A percentile compares a stretch with the other conserved stretches of the same genome.
phyloP scores from a whole-genome alignment of 2,888 invertebrate genomes.

The Ypsolopha scabrella region DNA sequence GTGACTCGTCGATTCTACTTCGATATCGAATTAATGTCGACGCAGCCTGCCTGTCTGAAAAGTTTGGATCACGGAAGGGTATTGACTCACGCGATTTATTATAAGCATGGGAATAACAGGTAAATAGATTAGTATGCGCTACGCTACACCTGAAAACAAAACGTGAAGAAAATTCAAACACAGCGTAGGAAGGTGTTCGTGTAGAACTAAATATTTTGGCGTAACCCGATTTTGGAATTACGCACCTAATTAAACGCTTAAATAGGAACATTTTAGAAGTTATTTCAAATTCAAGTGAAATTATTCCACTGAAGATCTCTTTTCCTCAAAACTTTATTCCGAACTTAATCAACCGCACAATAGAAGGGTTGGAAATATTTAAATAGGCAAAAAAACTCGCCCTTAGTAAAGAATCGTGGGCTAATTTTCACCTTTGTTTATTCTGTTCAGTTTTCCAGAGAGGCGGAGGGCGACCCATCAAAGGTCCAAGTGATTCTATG shows the following conservation, averaged over 20 bases:
- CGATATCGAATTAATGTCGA: constrained; percentile 56
- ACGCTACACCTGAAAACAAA: no score
- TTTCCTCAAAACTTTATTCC: background rate
- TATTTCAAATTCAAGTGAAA: no score
- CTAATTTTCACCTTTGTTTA: constrained; percentile 33
- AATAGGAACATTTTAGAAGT: no score
- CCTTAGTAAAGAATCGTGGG: constrained; percentile 14
- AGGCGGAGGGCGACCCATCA: constrained; percentile 27
- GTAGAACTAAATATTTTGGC: no score
- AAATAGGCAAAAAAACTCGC: constrained; percentile 20
- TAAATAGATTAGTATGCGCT: background rate
- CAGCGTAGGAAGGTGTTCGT: no score
- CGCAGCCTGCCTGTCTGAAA: constrained; percentile 47
- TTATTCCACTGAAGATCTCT: no score
- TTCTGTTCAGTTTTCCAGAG: constrained; percentile 28
- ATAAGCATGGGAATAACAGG: background rate
- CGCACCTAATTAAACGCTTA: no score
- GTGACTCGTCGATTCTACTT: constrained; percentile 47
- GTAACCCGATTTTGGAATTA: no score
- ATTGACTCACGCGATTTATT: constrained; percentile 42
- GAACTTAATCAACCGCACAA: background rate
- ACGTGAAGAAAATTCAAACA: no score
- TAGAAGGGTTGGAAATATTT: background rate
- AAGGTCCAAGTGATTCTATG: constrained; percentile 53
- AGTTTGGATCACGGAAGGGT: constrained; percentile 57